phyloP scores from a whole-genome alignment of 2,113 vertebrate species.

The Heloderma charlesbogerti region DNA sequence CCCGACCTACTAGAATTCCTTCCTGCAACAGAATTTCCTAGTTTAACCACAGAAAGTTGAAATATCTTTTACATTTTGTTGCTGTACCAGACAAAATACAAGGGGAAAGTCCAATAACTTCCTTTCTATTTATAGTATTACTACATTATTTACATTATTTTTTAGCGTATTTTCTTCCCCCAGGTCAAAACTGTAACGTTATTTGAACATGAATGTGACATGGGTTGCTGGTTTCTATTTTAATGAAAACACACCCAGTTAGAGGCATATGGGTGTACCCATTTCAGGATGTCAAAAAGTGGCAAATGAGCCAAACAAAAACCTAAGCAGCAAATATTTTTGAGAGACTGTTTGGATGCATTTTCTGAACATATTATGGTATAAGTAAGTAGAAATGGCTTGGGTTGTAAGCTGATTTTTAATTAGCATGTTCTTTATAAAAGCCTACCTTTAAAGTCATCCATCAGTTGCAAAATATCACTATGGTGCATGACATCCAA shows the following conservation, averaged over 20 bases:
- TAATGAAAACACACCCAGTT: conserved; percentile 8
- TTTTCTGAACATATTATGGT: not conserved
- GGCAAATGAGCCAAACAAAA: conserved; percentile 6
- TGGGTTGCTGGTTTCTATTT: not conserved
- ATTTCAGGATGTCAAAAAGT: conserved; percentile 37
- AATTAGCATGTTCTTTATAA: not conserved
- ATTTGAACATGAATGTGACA: not conserved
- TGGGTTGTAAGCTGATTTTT: conserved; percentile 8
- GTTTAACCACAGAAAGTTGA: not conserved
- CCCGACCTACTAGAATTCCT: not conserved
- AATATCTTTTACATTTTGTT: not conserved
- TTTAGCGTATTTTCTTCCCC: not conserved
- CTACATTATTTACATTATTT: not conserved
- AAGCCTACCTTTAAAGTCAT: conserved; percentile 24
- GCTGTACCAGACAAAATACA: not conserved
- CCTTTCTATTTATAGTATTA: not conserved
- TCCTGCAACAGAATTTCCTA: not conserved
- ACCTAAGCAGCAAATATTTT: conserved; percentile 14
- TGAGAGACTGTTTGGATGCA: not conserved
- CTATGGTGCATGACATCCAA: accelerated
- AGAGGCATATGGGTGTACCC: not conserved
- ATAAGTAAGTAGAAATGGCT: not conserved
- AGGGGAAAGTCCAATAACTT: accelerated
- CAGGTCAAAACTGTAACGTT: conserved; percentile 8
- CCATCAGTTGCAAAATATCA: not conserved